These are phyloP conservation scores for Hydrotaea cyrtoneurina DNA, from an alignment of 2,888 invertebrate genomes.

Conservation along the genomic window DNA sequence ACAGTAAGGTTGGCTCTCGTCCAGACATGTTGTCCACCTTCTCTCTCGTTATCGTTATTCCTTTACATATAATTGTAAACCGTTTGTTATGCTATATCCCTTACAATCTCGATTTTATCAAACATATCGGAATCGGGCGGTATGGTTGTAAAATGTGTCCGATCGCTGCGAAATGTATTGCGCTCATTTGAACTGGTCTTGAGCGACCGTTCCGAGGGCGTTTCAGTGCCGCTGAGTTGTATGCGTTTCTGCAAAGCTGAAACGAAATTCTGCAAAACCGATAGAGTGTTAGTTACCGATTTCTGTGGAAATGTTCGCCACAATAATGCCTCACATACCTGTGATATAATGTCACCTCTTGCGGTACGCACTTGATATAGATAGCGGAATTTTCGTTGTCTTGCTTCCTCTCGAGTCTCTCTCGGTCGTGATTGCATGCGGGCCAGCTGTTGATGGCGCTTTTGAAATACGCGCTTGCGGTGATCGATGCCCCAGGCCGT, in stretches of 20 bases:
- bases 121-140: conserved; percentile 85
- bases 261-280: conserved; percentile 86
- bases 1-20: background rate
- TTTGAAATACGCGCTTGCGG: conserved; percentile 77
- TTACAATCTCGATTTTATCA: conserved; percentile 81
- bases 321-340: conserved; percentile 82
- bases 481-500: conserved; percentile 81
- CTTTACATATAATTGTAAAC: conserved; percentile 79
- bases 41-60: conserved; percentile 1
- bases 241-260: conserved; percentile 90
- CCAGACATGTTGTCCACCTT: background rate
- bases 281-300: background rate
- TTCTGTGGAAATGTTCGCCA: background rate
- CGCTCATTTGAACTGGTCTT: conserved; percentile 85
- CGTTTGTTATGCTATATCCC: conserved; percentile 81
- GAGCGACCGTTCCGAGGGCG: conserved; percentile 82
- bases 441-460: conserved; percentile 74
- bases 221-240: conserved; percentile 83
- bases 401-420: conserved; percentile 89
- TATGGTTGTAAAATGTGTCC: conserved; percentile 88
- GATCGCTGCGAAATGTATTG: conserved; percentile 89
- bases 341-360: conserved; percentile 94
- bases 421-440: conserved; percentile 83
- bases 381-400: conserved; percentile 92
- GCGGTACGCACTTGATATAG: conserved; percentile 94